Base-by-base conservation (phyloP, 1,140 invertebrate genomes). In the Heliconius melpomene region DNA sequence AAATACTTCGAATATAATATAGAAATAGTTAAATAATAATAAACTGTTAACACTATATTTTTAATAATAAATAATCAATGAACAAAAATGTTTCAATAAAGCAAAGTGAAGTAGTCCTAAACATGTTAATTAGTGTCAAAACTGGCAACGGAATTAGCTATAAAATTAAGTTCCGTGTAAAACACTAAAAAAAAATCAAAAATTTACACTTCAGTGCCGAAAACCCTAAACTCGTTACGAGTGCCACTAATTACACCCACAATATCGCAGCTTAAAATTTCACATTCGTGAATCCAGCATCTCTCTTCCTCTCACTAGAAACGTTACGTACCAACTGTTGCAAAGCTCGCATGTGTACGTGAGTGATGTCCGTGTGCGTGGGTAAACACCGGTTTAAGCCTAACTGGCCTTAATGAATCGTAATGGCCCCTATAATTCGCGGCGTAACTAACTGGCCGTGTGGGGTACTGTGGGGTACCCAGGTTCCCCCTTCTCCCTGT, bases 341-440 rank as follows among this genome's bases (percentile, higher is more conserved):
- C 90, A 82, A 89, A 86, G 57, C 73, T 77, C 78, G 75, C 81
- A 81, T 86, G 86, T 85, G 83, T 85, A 82, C 40, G 77, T 75
- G 79, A 72, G 74, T 13, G n/a, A 74, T 78, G 77, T 50, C 75
- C 77, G 93, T 93, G 91, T 93, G 93, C 84, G 93, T 92, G 90
- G 80, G 91, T 92, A 94, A 93, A 94, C 92, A 93, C 93, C 91
- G 90, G 90, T 93, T 94, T 94, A 93, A 94, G 93, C 93, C 93
- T 95, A 95, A 95, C 94, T 94, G 94, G 94, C 94, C 92, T 94
- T 95, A 95, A 95, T 95, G 94, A 95, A 94, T 95, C 94, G 94
- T 95, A 94, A 95, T 94, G 94, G 94, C 92, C 94, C 92, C 94
- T 94, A 95, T 95, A 95, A 95, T 95, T 95, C 94, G 94, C 92